Evolutionary conservation across 2,797 vertebrate species (phyloP), one percentile per base, ranked within the genome.

Genomic region (Holocentrus rufus): DNA sequence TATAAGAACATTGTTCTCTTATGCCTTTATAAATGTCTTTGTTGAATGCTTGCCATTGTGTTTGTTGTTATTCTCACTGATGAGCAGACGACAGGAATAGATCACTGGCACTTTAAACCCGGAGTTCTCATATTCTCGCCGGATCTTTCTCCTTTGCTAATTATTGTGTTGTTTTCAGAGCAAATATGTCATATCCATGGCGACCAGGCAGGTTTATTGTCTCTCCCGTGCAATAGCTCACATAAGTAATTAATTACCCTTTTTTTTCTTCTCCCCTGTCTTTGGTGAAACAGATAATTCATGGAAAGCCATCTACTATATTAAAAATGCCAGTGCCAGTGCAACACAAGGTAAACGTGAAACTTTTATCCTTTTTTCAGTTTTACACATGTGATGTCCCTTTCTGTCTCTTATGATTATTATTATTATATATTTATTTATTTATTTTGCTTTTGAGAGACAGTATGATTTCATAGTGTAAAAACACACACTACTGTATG

Each of bases 171-270:
- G 98, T 99, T 99, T 99, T 98, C 96, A 96, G 96, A 98, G 97
- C 97, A 99, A 98, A 99, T 99, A 99, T 99, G 97, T 99, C 97
- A 99, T 99, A 99, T 99, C 98, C 97, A 98, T 99, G 97, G 97
- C 96, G 97, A 99, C 97, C 96, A 95, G 95, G 97, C 96, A 98
- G 97, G 96, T 98, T 99, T 98, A 99, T 99, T 98, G 97, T 98
- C 96, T 99, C 97, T 97, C 95, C 96, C 94, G 95, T 98, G 97
- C 96, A 98, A 97, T 98, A 97, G 96, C 97, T 97, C 96, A 98
- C 97, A 98, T 97, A 99, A 98, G 97, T 98, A 98, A 99, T 99
- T 99, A 99, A 99, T 99, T 98, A 97, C 96, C 96, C 95, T 91
- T 95, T 95, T 89, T 88, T 88, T 70, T 39, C 93, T 95, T 95